Base-by-base conservation (phyloP, 2,797 vertebrate species). In the Phalloptychus januarius region DNA sequence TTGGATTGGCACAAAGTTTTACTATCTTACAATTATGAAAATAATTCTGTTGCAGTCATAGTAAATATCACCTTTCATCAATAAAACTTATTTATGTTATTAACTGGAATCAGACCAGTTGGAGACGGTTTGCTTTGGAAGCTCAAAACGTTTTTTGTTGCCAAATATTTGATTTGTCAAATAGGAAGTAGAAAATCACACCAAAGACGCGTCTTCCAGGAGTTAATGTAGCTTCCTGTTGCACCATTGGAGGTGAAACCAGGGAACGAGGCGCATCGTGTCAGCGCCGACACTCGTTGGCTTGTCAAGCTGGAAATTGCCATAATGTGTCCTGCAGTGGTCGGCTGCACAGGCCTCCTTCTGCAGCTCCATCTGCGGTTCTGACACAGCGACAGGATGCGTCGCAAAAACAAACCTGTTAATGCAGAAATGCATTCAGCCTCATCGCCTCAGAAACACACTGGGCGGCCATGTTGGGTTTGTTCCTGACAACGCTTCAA, bases 251-350 rank as follows among this genome's bases (percentile, higher is more conserved):
- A 18, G 28, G 31, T 31, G 15, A 31, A 56, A n/a, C 3, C 10
- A 3, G 52, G 16, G 7, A 31, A 3, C 23, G 69, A 28, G 46
- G 54, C 63, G 79, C 79, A 25, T 85, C 76, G 72, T 42, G 79
- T 75, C 85, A 72, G 79, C 61, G 76, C 78, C 10, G 61, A 63
- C 13, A 46, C 81, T 88, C 31, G 25, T 86, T 80, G 83, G 81
- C 81, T 87, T 74, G 80, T 86, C 82, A 71, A 80, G 86, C 81
- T 92, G 87, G 82, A 90, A 92, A 90, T 88, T 87, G 84, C 84
- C 80, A 79, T 90, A 91, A 90, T 89, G 91, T 89, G 76, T 89
- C 84, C 84, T 77, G 86, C 81, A 75, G 87, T 80, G 88, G 89
- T 91, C 81, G 61, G 63, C 83, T 91, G 89, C 89, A 86, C 91